Percentiles rank a stretch among this genome's conserved stretches.
phyloP scores from a whole-genome alignment of 64 coral and sea anemone genomes.

The Trachythela sp. region DNA sequence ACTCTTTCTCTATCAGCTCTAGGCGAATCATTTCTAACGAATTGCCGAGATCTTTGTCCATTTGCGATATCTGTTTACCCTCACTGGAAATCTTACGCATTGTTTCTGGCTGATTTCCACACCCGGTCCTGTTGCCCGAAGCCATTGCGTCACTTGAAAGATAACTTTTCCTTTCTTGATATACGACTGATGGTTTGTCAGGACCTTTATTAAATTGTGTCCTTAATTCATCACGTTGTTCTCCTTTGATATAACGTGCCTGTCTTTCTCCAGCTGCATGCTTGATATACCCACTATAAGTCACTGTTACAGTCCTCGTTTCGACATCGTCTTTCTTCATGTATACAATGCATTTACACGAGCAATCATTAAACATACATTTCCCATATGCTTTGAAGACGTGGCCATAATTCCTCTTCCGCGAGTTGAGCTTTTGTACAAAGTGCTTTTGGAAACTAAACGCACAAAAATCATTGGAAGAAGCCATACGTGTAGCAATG shows the following conservation, averaged over 20 bases:
- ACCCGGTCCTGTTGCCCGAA: not conserved
- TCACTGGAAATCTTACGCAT: not conserved
- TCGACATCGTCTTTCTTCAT: not conserved
- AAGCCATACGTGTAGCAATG: not conserved
- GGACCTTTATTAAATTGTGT: not conserved
- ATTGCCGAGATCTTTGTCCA: not conserved
- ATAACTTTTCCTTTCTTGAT: constrained; percentile 20
- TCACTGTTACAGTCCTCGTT: not conserved
- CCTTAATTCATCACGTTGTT: not conserved
- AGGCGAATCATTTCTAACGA: not conserved
- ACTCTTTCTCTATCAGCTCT: not conserved
- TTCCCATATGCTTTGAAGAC: not conserved
- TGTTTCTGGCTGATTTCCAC: not conserved
- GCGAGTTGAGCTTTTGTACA: not conserved
- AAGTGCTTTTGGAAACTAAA: not conserved
- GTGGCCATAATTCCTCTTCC: not conserved
- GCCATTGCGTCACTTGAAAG: not conserved
- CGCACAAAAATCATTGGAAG: not conserved
- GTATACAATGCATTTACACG: not conserved
- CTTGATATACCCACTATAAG: not conserved
- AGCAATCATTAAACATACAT: constrained; percentile 11
- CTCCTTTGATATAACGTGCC: not conserved
- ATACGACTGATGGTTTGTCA: constrained; percentile 30
- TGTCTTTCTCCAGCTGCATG: not conserved
- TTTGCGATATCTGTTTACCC: not conserved